Conservation (phyloP, 2,888 invertebrate genomes). For the Folsomia manolachei region DNA sequence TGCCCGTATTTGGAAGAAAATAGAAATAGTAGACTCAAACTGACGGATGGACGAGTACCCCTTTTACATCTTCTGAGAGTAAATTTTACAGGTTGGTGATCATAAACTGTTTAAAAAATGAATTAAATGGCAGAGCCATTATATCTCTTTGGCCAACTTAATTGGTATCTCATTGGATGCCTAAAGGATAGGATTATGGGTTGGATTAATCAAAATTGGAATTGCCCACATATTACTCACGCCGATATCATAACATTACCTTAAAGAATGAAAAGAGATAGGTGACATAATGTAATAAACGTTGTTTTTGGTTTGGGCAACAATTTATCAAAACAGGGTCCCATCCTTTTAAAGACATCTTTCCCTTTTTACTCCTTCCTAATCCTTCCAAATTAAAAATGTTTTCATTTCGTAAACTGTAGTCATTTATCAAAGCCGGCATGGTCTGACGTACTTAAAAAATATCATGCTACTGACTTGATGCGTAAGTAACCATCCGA, state of each 20-base stretch:
- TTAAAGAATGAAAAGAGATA: neutral
- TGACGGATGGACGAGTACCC: neutral
- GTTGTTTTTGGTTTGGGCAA: slow-evolving; percentile 10
- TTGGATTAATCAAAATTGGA: slow-evolving; percentile 1
- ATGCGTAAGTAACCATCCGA: too few species aligned
- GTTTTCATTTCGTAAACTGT: slow-evolving; percentile 10
- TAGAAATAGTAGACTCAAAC: neutral
- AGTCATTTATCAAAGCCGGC: neutral
- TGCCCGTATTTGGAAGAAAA: slow-evolving; percentile 17
- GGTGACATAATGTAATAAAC: neutral
- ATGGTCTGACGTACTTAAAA: too few species aligned
- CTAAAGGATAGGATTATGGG: too few species aligned
- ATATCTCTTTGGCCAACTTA: too few species aligned
- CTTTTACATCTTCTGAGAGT: neutral
- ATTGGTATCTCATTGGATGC: neutral
- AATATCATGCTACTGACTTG: too few species aligned
- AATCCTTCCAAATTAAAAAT: slow-evolving; percentile 1
- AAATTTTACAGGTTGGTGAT: neutral
- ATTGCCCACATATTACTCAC: neutral
- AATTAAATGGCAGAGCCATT: too few species aligned
- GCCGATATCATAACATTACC: neutral
- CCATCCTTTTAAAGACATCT: slow-evolving; percentile 18
- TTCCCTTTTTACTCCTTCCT: neutral
- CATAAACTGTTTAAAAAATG: neutral
- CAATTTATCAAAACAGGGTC: slow-evolving; percentile 16